Evolutionary conservation across 1,140 invertebrate species (phyloP).

Genomic region (Drosophila guanche): DNA sequence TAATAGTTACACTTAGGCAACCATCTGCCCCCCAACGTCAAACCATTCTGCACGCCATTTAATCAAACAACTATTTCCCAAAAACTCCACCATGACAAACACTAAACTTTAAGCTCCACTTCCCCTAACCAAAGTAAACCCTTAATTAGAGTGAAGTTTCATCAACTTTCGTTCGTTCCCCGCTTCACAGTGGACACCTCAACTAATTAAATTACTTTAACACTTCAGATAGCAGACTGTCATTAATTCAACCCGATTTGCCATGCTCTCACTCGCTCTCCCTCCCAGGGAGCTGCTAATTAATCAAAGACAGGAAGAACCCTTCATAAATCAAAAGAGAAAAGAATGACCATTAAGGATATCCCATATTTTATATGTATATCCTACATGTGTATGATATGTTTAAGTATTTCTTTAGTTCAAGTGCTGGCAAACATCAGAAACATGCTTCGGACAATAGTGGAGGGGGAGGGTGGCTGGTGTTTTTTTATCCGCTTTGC

Average conservation of each 20-base stretch:
- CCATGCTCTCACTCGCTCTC: constrained; percentile 9
- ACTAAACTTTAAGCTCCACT: too few relatives aligned
- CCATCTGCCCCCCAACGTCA: too few relatives aligned
- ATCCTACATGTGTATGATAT: background rate
- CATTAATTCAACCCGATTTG: constrained; percentile 38
- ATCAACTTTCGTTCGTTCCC: background rate
- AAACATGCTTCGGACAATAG: constrained; percentile 76
- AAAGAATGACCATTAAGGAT: constrained; percentile 53
- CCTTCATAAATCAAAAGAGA: constrained; percentile 60
- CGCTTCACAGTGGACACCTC: background rate
- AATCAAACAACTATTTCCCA: too few relatives aligned
- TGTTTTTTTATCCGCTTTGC: constrained; percentile 44
- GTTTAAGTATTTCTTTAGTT: constrained; percentile 21
- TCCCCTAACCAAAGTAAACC: too few relatives aligned
- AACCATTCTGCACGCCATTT: too few relatives aligned
- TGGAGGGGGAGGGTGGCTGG: constrained; percentile 8
- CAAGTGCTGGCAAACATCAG: constrained; percentile 58
- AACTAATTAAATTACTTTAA: constrained; percentile 21
- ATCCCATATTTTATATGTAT: constrained; percentile 23
- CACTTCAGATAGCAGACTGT: constrained; percentile 23
- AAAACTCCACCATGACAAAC: too few relatives aligned
- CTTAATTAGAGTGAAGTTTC: background rate
- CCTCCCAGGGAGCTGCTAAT: constrained; percentile 4
- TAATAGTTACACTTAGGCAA: too few relatives aligned
- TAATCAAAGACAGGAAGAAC: constrained; percentile 13